Base-by-base conservation (phyloP, 2,113 vertebrate genomes). In the Mormyrus iriodes region DNA sequence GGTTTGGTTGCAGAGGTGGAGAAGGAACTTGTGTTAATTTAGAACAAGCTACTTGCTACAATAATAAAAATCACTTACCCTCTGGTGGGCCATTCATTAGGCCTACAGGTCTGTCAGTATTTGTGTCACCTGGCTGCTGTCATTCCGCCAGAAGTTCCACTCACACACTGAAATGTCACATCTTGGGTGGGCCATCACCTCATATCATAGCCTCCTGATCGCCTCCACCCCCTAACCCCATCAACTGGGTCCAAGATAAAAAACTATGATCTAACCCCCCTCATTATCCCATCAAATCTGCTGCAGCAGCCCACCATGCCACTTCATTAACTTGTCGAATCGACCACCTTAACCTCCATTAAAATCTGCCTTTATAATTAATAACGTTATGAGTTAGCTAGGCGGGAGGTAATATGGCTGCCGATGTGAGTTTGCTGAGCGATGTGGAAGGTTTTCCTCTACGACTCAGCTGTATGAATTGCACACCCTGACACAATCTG, bases 301-400 rank as follows among this genome's bases (percentile, higher is more conserved):
- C 91, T 93, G 42, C 90, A 91, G 89, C 90, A 53, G 91, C 89
- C 84, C 91, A 89, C n/a, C 92, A 92, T 27, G 90, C 85, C 27
- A 93, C 89, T 95, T 96, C 95, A 95, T 96, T 96, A 96, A 93
- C 94, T 93, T 92, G 91, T 92, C 92, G 92, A 94, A 94, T 95
- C 94, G 94, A 93, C 93, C 93, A 95, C 94, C 94, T 94, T 95
- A 94, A 95, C 94, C 94, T 94, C 94, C 91, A 94, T 95, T 95
- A 95, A 92, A 92, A 92, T 90, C 90, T 91, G 92, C 94, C 92
- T 93, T 92, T 93, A 92, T 95, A 96, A 96, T 96, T 96, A 96
- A 96, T 96, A 94, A 95, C 94, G 95, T 95, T 95, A 95, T 94
- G 95, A 95, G 94, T 93, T 94, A 94, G 94, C 94, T 94, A 96